phyloP scores from a whole-genome alignment of 2,888 invertebrate species.

The Agonum fuliginosum region DNA sequence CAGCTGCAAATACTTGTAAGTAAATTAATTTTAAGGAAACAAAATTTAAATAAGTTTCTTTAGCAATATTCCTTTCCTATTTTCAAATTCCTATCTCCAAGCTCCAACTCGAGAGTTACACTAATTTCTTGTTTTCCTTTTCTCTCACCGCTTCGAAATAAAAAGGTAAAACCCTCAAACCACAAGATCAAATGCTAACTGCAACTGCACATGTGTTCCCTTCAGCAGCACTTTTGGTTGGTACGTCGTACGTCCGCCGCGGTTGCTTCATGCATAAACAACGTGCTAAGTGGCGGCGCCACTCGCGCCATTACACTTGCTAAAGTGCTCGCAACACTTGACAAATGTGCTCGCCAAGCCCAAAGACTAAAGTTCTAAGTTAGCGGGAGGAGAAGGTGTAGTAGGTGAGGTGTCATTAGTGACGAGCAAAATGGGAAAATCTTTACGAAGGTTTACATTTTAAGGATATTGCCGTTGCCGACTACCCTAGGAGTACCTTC shows the following conservation, averaged over 20 bases:
- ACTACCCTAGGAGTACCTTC: too few relatives aligned
- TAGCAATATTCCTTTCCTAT: too few relatives aligned
- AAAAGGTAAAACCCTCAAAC: conserved; percentile 14
- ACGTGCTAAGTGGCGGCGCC: conserved; percentile 58
- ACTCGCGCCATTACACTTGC: conserved; percentile 58
- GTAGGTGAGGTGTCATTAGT: background rate
- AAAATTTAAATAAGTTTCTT: too few relatives aligned
- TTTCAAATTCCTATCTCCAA: too few relatives aligned
- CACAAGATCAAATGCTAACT: conserved; percentile 9
- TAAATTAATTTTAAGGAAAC: too few relatives aligned
- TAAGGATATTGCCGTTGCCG: too few relatives aligned
- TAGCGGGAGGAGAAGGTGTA: background rate
- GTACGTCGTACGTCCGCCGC: conserved; percentile 26
- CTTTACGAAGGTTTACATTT: too few relatives aligned
- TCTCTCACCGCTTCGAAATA: background rate
- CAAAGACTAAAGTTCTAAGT: background rate
- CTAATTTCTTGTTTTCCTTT: background rate
- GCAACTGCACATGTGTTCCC: conserved; percentile 2
- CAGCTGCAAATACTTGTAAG: too few relatives aligned
- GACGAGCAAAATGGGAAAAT: too few relatives aligned
- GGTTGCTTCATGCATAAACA: conserved; percentile 57
- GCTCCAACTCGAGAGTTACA: too few relatives aligned
- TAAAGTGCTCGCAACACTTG: conserved; percentile 50
- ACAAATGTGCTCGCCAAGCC: conserved; percentile 21
- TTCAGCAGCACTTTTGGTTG: conserved; percentile 45